Evolutionary conservation across 2,888 invertebrate species (phyloP).

Genomic region (Muscina levida): DNA sequence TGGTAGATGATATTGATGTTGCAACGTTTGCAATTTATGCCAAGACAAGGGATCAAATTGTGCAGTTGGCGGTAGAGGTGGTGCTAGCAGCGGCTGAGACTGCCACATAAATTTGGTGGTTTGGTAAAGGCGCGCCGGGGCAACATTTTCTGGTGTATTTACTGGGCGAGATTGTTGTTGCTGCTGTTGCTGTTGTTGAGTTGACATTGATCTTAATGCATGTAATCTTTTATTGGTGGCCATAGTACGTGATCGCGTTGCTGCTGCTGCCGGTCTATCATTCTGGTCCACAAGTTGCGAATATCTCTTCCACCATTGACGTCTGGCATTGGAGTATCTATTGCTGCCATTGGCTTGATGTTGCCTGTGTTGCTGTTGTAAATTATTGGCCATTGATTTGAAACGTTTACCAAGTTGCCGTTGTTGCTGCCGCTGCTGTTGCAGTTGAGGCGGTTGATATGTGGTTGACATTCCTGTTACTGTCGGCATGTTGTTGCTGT

Average conservation of each 20-base stretch:
- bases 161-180: conserved; percentile 8
- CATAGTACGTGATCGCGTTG: conserved; percentile 53
- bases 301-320: conserved; percentile 59
- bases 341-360: conserved; percentile 33
- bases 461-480: conserved; percentile 60
- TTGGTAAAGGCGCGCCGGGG: conserved; percentile 35
- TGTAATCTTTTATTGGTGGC: conserved; percentile 75
- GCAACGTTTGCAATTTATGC: conserved; percentile 66
- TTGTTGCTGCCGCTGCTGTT: conserved; percentile 71
- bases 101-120: conserved; percentile 61
- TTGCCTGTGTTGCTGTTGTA: conserved; percentile 46
- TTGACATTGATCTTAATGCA: conserved; percentile 76
- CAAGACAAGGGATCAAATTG: conserved; percentile 67
- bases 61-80: conserved; percentile 46
- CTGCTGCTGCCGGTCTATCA: conserved; percentile 44
- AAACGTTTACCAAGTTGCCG: conserved; percentile 56
- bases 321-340: conserved; percentile 50
- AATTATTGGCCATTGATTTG: conserved; percentile 60
- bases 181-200: conserved; percentile 57
- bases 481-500: conserved; percentile 49
- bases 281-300: conserved; percentile 21
- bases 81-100: conserved; percentile 30
- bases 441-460: conserved; percentile 74
- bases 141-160: conserved; percentile 34
- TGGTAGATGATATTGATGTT: conserved; percentile 59